Percentiles rank a stretch among this genome's conserved stretches.
Conservation (phyloP, 2,113 vertebrate genomes). For the Boleophthalmus pectinirostris region DNA sequence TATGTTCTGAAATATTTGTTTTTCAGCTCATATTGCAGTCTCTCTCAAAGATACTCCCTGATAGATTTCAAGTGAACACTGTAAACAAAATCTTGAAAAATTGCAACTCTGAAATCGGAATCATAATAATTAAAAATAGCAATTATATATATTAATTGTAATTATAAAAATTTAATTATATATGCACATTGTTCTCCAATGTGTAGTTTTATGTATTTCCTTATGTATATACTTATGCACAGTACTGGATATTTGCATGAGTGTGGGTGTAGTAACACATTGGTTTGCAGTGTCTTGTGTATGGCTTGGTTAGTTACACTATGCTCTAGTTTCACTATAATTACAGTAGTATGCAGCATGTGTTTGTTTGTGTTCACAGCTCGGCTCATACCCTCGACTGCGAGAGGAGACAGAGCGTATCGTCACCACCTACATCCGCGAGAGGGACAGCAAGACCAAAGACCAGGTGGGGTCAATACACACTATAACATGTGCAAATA, state of each 20-base stretch:
- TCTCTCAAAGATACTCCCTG: no score
- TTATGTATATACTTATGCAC: neutral
- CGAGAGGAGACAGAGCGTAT: constrained; percentile 95
- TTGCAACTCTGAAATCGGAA: no score
- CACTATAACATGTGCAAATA: neutral
- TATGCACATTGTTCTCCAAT: neutral
- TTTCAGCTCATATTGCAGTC: neutral
- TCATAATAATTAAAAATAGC: no score
- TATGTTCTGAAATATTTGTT: neutral
- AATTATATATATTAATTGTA: no score
- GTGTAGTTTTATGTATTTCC: neutral
- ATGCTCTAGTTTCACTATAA: constrained; percentile 15
- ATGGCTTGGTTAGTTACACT: constrained; percentile 19
- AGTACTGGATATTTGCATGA: constrained; percentile 1
- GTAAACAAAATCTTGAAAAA: no score
- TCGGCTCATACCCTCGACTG: constrained; percentile 88
- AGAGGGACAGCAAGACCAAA: constrained; percentile 92
- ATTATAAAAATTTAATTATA: no score
- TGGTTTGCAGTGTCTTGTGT: neutral
- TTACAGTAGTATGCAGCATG: constrained; percentile 51
- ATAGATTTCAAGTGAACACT: no score
- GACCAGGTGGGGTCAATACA: constrained; percentile 83
- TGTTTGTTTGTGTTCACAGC: constrained; percentile 69
- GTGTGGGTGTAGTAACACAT: neutral
- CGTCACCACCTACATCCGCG: constrained; percentile 90